phyloP scores from a whole-genome alignment of 2,888 invertebrate species.

The Entomobrya proxima region DNA sequence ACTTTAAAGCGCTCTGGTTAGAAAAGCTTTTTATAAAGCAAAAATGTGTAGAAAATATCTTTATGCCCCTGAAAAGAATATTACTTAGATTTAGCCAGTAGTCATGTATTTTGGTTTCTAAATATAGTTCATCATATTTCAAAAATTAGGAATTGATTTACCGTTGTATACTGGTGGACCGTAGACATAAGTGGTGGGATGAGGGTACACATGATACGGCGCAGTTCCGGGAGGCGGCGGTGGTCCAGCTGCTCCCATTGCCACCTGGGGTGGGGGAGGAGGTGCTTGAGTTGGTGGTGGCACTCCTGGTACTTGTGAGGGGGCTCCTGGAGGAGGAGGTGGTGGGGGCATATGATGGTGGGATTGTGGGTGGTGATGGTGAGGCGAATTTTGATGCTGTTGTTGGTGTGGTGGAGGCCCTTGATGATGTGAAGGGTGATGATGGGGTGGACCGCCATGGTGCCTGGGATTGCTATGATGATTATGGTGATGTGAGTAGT shows the following conservation, averaged over 20 bases:
- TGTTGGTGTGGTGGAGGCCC: conserved; percentile 10
- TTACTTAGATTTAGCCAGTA: too few relatives aligned
- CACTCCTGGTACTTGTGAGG: conserved; percentile 24
- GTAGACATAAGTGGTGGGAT: conserved; percentile 79
- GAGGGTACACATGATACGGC: conserved; percentile 77
- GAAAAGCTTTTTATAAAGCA: too few relatives aligned
- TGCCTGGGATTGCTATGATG: conserved; percentile 42
- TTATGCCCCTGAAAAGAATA: too few relatives aligned
- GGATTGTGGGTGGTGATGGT: conserved; percentile 47
- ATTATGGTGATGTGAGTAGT: conserved; percentile 40
- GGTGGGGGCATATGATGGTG: conserved; percentile 51
- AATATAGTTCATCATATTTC: too few relatives aligned
- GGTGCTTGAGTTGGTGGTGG: conserved; percentile 46
- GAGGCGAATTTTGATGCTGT: conserved; percentile 36
- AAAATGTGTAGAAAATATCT: too few relatives aligned
- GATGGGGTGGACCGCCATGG: conserved; percentile 1
- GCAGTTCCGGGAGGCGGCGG: conserved; percentile 45
- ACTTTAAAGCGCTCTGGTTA: too few relatives aligned
- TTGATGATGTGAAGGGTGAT: conserved; percentile 6
- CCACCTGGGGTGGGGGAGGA: conserved; percentile 43
- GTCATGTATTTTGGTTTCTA: too few relatives aligned
- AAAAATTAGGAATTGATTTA: too few relatives aligned
- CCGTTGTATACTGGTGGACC: conserved; percentile 79
- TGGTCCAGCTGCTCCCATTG: conserved; percentile 46
- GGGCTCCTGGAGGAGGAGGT: conserved; percentile 28